Evolutionary conservation across 2,113 vertebrate genomes (phyloP).

Genomic region (Nibea coibor): DNA sequence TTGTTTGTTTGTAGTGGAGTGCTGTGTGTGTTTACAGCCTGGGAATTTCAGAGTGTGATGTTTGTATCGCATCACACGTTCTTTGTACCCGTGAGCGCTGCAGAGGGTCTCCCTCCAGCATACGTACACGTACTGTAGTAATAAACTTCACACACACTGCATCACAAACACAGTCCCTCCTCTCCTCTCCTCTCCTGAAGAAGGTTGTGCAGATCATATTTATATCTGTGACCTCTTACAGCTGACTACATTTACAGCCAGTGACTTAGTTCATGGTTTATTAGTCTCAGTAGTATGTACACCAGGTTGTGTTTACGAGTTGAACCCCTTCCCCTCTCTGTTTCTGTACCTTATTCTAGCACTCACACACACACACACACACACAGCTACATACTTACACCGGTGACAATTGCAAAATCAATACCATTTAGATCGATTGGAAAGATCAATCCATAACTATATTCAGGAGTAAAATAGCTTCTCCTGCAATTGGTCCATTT

Average conservation of each 20-base stretch:
- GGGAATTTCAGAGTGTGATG: constrained; percentile 25
- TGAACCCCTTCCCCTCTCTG: neutral
- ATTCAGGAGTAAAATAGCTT: constrained; percentile 48
- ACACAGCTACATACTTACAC: neutral
- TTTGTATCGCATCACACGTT: constrained; percentile 34
- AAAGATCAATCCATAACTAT: constrained; percentile 52
- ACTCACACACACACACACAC: neutral
- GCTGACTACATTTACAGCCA: neutral
- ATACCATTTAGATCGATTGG: constrained; percentile 30
- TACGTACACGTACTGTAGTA: constrained; percentile 1
- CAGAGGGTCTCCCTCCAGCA: constrained; percentile 13
- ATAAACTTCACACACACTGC: neutral
- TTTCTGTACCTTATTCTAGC: neutral
- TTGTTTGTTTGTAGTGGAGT: constrained; percentile 19
- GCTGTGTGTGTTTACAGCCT: constrained; percentile 16
- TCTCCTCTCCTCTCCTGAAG: neutral
- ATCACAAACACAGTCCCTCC: neutral
- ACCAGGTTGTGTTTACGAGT: constrained; percentile 1
- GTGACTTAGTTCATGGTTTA: neutral
- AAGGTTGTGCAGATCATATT: neutral
- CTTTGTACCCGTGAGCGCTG: constrained; percentile 15
- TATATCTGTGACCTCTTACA: neutral
- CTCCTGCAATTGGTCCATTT: constrained; percentile 45
- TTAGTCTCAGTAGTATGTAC: neutral
- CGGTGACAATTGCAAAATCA: constrained; percentile 54